Base-by-base conservation (phyloP, 1,140 invertebrate species). In the Protaetia brevitarsis region DNA sequence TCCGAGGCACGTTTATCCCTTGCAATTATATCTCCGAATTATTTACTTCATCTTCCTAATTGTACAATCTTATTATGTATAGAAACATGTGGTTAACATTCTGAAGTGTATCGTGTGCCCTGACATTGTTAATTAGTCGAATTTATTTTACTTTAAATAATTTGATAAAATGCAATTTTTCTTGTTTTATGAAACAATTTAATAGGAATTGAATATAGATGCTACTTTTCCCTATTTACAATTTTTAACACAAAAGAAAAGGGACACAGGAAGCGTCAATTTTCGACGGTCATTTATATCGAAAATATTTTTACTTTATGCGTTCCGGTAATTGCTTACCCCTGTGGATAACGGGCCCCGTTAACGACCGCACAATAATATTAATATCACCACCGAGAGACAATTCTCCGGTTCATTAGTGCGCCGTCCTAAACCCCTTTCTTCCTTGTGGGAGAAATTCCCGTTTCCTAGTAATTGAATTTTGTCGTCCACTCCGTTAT, bases 381-480 rank as follows among this genome's bases (percentile, higher is more conserved):
- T 51, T 51, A 51, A 51, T 51, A 51, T 51, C 41, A 10, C 19
- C 19, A 8, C 11, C 19, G 19, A 51, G 13, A 19, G 26, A 51
- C 41, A 16, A 51, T 23, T 51, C 41, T 8, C 19, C 41, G 26
- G 41, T 51, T 23, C 41, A 51, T 51, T 23, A 51, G 41, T 51
- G 41, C 11, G n/a, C n/a, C 41, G 26, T 51, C 26, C 16, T 10
- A 51, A 6, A 51, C 21, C 41, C 41, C 41, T 51, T 23, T 23
- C n/a, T n/a, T n/a, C n/a, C n/a, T n/a, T n/a, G n/a, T n/a, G 10
- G 41, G 41, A 51, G 41, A 51, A 51, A 23, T 51, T 51, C 41
- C 41, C 41, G 41, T 51, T 21, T 51, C 26, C 19, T 51, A 19
- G 41, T 51, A 51, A 51, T 51, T 51, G 41, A 51, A 51, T 51